A percentile compares a stretch with the other conserved stretches of the same genome.
Conservation (phyloP, 2,888 invertebrate species). For the Caenorhabditis wallacei region DNA sequence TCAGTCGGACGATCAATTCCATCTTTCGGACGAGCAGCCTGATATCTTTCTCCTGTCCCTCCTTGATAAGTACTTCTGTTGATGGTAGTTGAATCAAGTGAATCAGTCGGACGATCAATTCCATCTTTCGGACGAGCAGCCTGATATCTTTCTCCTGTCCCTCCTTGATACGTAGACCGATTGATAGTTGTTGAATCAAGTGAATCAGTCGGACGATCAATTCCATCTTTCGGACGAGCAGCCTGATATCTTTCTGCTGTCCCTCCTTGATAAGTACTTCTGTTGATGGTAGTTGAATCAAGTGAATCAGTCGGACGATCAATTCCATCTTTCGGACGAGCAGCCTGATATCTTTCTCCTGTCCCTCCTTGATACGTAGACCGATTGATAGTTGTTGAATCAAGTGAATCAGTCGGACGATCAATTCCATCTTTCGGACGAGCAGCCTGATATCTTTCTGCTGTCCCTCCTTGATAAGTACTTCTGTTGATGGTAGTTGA, state of each 20-base stretch:
- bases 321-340: constrained; percentile 39
- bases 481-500: constrained; percentile 41
- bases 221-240: constrained; percentile 28
- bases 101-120: constrained; percentile 1
- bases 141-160: constrained; percentile 33
- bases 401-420: constrained; percentile 31
- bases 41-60: constrained; percentile 22
- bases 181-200: constrained; percentile 43
- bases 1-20: constrained; percentile 29
- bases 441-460: constrained; percentile 33
- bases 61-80: constrained; percentile 33
- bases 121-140: constrained; percentile 29
- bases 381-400: constrained; percentile 39
- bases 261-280: constrained; percentile 45
- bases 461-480: constrained; percentile 54
- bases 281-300: constrained; percentile 38
- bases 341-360: constrained; percentile 38
- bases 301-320: constrained; percentile 37
- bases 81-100: constrained; percentile 18
- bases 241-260: constrained; percentile 35
- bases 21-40: constrained; percentile 24
- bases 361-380: constrained; percentile 43
- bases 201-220: constrained; percentile 35
- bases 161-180: constrained; percentile 41
- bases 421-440: constrained; percentile 48